Percentiles rank a stretch among this genome's conserved stretches.
phyloP scores from a whole-genome alignment of 2,888 invertebrate species.

The Netelia inedita region DNA sequence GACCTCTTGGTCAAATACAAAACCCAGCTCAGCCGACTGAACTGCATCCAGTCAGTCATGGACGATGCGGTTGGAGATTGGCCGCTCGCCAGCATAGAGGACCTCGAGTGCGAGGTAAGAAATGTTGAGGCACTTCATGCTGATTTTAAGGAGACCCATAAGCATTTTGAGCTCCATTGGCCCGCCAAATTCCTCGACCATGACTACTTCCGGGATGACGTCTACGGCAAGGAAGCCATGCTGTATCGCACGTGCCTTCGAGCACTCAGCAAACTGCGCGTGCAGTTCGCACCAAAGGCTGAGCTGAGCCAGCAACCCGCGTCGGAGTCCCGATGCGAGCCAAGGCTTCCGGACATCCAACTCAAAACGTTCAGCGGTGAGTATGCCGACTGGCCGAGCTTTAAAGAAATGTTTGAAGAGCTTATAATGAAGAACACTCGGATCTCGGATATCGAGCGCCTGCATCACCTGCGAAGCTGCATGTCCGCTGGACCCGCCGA shows the following conservation, averaged over 20 bases:
- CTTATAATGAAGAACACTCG: conserved; percentile 12
- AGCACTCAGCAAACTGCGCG: conserved; percentile 17
- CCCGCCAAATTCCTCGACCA: conserved; percentile 16
- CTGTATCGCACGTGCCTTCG: background rate
- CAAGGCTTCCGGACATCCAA: conserved; percentile 16
- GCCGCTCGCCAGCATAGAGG: background rate
- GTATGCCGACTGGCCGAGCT: conserved; percentile 21
- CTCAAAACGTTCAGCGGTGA: conserved; percentile 17
- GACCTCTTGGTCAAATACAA: conserved; percentile 7
- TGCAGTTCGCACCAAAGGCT: background rate
- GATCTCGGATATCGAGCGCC: background rate
- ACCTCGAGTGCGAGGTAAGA: background rate
- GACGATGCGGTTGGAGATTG: background rate
- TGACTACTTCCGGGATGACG: background rate
- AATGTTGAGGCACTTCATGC: background rate
- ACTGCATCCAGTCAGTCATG: background rate
- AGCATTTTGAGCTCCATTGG: conserved; percentile 2
- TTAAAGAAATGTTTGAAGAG: conserved; percentile 12
- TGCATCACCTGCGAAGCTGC: conserved; percentile 10
- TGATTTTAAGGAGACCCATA: background rate
- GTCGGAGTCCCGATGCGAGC: background rate
- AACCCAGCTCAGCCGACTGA: conserved; percentile 12
- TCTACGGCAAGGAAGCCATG: background rate
- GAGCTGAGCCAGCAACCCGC: background rate
- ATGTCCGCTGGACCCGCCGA: background rate